Conservation (phyloP, 2,797 vertebrate genomes). For the Gambelia wislizenii region DNA sequence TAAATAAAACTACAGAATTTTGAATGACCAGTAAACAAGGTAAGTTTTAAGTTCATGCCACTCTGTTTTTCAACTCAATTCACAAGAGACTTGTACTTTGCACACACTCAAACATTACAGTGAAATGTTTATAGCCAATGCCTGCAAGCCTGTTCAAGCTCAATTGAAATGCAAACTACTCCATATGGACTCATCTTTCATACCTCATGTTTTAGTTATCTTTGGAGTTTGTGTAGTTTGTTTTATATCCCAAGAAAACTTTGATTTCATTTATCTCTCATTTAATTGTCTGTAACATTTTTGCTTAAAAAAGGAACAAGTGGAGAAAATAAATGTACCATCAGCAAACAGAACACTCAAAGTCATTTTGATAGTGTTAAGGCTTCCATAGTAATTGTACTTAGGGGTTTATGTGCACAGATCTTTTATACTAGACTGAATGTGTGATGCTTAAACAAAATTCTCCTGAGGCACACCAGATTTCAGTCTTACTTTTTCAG, state of each 20-base stretch:
- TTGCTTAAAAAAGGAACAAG: slow-evolving; percentile 49
- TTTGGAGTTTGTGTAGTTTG: slow-evolving; percentile 66
- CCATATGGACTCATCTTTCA: slow-evolving; percentile 68
- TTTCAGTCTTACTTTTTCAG: not conserved
- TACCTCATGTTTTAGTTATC: slow-evolving; percentile 53
- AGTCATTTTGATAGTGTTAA: not conserved
- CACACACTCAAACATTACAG: slow-evolving; percentile 48
- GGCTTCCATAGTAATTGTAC: slow-evolving; percentile 15
- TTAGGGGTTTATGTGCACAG: not conserved
- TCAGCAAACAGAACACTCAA: slow-evolving; percentile 46
- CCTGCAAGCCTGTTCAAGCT: slow-evolving; percentile 61
- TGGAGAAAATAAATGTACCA: slow-evolving; percentile 38
- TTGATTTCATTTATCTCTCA: slow-evolving; percentile 74
- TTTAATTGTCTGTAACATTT: slow-evolving; percentile 75
- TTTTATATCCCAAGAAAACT: slow-evolving; percentile 64
- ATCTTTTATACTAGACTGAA: not conserved
- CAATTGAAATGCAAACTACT: slow-evolving; percentile 72
- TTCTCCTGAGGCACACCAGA: not conserved
- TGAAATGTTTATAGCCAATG: slow-evolving; percentile 61
- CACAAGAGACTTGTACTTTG: slow-evolving; percentile 53
- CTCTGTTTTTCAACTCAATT: slow-evolving; percentile 48
- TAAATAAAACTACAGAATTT: not conserved
- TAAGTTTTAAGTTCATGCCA: not conserved
- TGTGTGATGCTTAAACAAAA: not conserved
- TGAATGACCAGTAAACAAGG: slow-evolving; percentile 33